Base-by-base conservation (phyloP, 2,888 invertebrate species). In the Eupithecia insigniata region DNA sequence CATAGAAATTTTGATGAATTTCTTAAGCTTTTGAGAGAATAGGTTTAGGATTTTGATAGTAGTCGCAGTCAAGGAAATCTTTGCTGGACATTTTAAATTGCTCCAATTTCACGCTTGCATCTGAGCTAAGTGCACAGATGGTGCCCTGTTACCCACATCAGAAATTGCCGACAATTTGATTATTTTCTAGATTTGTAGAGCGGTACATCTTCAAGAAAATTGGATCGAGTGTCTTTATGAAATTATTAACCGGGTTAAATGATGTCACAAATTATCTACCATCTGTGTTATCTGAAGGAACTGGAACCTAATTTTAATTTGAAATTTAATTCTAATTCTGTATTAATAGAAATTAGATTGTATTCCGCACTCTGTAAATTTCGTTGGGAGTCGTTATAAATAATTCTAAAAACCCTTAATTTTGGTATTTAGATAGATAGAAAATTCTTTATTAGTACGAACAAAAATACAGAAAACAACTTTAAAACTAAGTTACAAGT, bases 181-280 rank as follows among this genome's bases (percentile, higher is more conserved):
- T 67, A 79, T 83, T 82, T 80, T 72, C 68, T 71, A 66, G 79
- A 39, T 77, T 80, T 82, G 72, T 82, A 77, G 84, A 85, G 81
- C 85, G 68, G 65, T 65, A 76, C 76, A 77, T 78, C 76, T 75
- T 43, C 16, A 69, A 30, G 61, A 62, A 34, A n/a, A n/a, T 18
- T 32, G 30, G 34, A 51, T 22, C 3, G 12, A 51, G 51, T 22
- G 55, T 55, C 55, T 55, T 55, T 55, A 8, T 26, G 55, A 26
- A 22, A 12, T 55, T 26, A 7, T 46, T 36, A 55, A 55, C 51
- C 51, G 10, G 51, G 51, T 12, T 51, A 10, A 10, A 8, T 51
- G 46, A 12, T 10, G 22, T 22, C 3, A 51, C 12, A 10, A 22
- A 51, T 46, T 46, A 46, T n/a, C 46, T 22, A 51, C 8, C 22